phyloP scores from a whole-genome alignment of 2,113 vertebrate genomes.

The Gobio gobio region DNA sequence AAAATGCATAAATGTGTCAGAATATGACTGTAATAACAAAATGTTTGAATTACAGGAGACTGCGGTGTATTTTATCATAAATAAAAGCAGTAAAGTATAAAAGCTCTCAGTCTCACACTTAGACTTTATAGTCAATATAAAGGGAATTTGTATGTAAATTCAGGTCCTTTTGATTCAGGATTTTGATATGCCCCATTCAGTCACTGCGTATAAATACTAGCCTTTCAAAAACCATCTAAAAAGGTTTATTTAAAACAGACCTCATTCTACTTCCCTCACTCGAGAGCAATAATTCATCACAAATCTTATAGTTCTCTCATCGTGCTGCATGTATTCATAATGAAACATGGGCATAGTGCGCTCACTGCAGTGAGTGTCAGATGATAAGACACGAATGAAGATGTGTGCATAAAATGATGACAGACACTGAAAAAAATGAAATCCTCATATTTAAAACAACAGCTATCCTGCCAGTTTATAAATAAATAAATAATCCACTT shows the following conservation, averaged over 20 bases:
- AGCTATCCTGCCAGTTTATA: background rate
- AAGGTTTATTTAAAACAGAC: background rate
- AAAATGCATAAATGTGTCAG: background rate
- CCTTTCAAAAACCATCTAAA: background rate
- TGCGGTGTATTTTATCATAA: background rate
- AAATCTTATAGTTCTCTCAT: constrained; percentile 19
- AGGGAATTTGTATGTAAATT: background rate
- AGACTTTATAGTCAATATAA: background rate
- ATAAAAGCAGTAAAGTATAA: background rate
- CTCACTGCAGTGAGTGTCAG: background rate
- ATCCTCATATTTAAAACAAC: background rate
- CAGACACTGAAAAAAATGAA: background rate
- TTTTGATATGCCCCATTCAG: background rate
- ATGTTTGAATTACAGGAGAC: background rate
- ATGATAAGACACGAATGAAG: background rate
- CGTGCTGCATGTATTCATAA: constrained; percentile 29
- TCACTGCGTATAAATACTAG: background rate
- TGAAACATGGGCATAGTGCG: background rate
- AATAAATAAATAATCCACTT: no score
- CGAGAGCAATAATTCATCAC: constrained; percentile 33
- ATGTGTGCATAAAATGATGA: no score
- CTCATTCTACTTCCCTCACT: background rate
- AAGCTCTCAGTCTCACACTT: background rate
- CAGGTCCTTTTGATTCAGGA: background rate
- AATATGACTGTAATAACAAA: background rate